Conservation (phyloP, 2,113 vertebrate species). For the Erinaceus europaeus region DNA sequence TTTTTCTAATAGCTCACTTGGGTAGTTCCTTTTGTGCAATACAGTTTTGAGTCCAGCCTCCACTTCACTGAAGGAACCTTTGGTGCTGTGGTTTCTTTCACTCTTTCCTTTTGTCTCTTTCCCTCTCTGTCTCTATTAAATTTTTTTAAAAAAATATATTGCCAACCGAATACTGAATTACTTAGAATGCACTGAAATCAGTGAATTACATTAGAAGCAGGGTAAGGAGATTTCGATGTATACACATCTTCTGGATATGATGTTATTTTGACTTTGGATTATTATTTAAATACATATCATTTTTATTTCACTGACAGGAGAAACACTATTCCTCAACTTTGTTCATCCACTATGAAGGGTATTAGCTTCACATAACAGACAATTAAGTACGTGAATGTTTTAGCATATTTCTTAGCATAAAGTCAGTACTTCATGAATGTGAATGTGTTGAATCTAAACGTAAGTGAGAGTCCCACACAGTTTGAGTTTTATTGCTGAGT, state of each 20-base stretch:
- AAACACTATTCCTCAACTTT: slow-evolving; percentile 20
- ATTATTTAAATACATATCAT: slow-evolving; percentile 3
- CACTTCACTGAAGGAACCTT: too few relatives aligned
- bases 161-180: too few relatives aligned
- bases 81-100: too few relatives aligned
- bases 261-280: slow-evolving; percentile 1
- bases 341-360: slow-evolving; percentile 9
- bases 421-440: slow-evolving; percentile 57
- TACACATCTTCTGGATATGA: not conserved
- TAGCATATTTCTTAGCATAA: slow-evolving; percentile 23
- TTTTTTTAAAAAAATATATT: too few relatives aligned
- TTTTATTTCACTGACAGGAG: slow-evolving; percentile 9
- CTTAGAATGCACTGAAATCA: too few relatives aligned
- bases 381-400: slow-evolving; percentile 27
- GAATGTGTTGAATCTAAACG: slow-evolving; percentile 56
- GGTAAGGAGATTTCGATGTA: not conserved
- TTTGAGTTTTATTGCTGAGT: slow-evolving; percentile 44
- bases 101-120: too few relatives aligned
- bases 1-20: too few relatives aligned
- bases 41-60: too few relatives aligned
- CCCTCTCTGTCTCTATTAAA: too few relatives aligned
- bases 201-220: not conserved
- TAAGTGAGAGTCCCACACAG: slow-evolving; percentile 35
- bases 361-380: slow-evolving; percentile 44
- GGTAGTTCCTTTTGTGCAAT: too few relatives aligned